phyloP scores from a whole-genome alignment of 2,113 vertebrate species.

The Carassius gibelio region DNA sequence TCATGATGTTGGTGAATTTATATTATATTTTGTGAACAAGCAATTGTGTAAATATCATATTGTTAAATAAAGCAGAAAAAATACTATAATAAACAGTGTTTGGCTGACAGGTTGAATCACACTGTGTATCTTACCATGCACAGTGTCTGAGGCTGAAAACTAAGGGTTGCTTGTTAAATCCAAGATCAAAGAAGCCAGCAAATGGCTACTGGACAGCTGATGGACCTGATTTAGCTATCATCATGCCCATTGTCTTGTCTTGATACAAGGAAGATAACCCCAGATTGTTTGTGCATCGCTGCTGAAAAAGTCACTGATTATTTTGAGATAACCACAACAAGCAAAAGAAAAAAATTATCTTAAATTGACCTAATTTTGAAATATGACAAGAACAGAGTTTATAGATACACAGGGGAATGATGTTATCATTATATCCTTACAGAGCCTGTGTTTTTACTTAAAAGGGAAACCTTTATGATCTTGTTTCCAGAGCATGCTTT shows the following conservation, averaged over 20 bases:
- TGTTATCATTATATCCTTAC: too few relatives aligned
- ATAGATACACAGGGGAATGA: not conserved
- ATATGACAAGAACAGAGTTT: not conserved
- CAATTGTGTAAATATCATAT: not conserved
- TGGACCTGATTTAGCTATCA: slow-evolving; percentile 25
- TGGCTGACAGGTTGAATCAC: not conserved
- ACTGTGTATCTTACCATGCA: not conserved
- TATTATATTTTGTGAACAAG: not conserved
- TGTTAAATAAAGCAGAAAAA: slow-evolving; percentile 5
- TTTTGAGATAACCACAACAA: not conserved
- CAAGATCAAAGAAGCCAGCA: slow-evolving; percentile 19
- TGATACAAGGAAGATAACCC: slow-evolving; percentile 6
- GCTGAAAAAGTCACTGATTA: slow-evolving; percentile 12
- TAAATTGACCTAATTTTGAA: not conserved
- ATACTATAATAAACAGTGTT: not conserved
- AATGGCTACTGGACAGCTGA: slow-evolving; percentile 24
- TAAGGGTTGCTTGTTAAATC: slow-evolving; percentile 8
- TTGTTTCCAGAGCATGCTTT: not conserved
- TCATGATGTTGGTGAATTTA: not conserved
- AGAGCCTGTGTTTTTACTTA: not conserved
- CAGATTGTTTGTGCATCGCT: not conserved
- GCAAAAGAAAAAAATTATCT: not conserved
- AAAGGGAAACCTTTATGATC: not conserved
- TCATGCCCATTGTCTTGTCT: slow-evolving; percentile 25
- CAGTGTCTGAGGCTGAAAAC: slow-evolving; percentile 17